Evolutionary conservation across 2,113 vertebrate genomes (phyloP), one percentile per base, ranked within the genome.

Genomic region (Sebastes fasciatus): DNA sequence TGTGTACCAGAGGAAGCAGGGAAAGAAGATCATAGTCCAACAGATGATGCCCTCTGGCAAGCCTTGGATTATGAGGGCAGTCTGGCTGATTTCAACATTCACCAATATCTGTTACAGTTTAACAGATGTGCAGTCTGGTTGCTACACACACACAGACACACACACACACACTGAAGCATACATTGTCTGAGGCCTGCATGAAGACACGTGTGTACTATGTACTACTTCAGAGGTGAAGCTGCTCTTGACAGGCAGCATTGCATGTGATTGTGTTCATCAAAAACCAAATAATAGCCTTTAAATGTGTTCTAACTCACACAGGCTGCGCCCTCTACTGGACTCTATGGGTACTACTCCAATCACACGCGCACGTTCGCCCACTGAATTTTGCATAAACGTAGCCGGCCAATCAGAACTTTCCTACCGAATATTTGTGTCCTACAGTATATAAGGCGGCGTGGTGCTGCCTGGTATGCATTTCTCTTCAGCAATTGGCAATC

Each of bases 61-160:
- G n/a, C 10, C 61, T 51, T 11, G 63, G 70, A 67, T 81, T 80
- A 51, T 79, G 80, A 87, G 84, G 74, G 74, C 73, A 84, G 84
- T 83, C 75, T 81, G 84, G 23, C 46, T 58, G 79, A 87, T 91
- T 91, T 90, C 82, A 87, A 79, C 85, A 88, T 63, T 83, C 73
- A 75, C 63, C 73, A 48, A 54, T 82, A 66, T 91, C 85, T 86
- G 85, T 89, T 86, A 85, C 63, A 79, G 84, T 82, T 86, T 91
- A 91, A 83, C 83, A 90, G 71, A 91, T 76, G 61, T 60, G 67
- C 68, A 42, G 67, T 82, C 78, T 84, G 88, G 58, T 86, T 79
- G 57, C 45, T 64, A 40, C 34, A 45, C 54, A 66, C 21, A 57
- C 77, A 68, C 45, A 70, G 48, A 74, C 63, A 80, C 48, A 55